Evolutionary conservation across 92 coral and sea anemone genomes (phyloP).

Genomic region (Umimayanthus kanabou): DNA sequence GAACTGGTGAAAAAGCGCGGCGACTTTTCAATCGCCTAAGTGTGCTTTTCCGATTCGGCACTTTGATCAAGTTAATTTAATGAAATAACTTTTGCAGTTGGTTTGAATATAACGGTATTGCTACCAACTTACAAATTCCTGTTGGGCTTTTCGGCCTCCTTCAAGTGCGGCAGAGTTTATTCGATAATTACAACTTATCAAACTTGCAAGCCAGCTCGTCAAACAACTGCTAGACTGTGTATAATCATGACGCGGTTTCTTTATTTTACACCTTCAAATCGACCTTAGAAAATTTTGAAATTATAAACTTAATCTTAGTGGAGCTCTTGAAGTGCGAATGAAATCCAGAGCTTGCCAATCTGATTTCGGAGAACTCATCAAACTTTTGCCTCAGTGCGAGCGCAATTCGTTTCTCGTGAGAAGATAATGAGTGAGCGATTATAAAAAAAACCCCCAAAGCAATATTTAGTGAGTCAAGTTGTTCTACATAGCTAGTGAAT

Average conservation of each 20-base stretch:
- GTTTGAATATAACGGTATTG: slow-evolving; percentile 2
- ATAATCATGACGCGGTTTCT: slow-evolving; percentile 38
- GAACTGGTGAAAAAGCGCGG: background rate
- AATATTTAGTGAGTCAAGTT: slow-evolving; percentile 14
- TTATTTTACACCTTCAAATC: slow-evolving; percentile 9
- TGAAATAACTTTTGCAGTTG: background rate
- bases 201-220: background rate
- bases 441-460: slow-evolving; percentile 19
- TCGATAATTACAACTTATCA: slow-evolving; percentile 43
- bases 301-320: background rate
- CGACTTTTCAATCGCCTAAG: background rate
- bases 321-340: background rate
- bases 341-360: background rate
- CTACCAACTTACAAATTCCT: background rate
- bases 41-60: slow-evolving; percentile 1
- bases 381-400: background rate
- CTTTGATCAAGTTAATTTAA: slow-evolving; percentile 7
- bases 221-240: slow-evolving; percentile 21
- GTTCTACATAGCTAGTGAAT: background rate
- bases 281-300: background rate
- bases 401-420: slow-evolving; percentile 34
- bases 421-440: slow-evolving; percentile 43
- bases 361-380: background rate
- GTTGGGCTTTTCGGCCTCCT: background rate
- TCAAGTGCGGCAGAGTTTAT: slow-evolving; percentile 20